These are phyloP conservation scores for Sceloporus undulatus DNA, from an alignment of 2,113 vertebrate species.

Conservation along the genomic window DNA sequence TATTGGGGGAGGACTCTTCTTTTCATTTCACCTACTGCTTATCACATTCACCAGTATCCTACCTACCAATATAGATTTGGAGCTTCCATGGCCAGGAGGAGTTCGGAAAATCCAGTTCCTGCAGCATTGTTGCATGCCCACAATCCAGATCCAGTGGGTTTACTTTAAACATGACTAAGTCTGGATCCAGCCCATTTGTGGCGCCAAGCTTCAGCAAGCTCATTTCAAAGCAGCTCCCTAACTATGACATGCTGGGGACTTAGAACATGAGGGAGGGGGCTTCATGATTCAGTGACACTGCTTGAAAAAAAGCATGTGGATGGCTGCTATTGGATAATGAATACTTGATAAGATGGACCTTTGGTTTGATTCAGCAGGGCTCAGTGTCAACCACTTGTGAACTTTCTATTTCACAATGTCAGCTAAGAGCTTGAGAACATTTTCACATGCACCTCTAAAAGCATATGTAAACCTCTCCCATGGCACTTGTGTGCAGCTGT, in stretches of 20 bases:
- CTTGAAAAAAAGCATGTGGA: not conserved
- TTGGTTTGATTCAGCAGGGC: slow-evolving; percentile 23
- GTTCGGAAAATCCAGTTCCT: not conserved
- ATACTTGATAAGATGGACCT: not conserved
- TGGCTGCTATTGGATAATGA: not conserved
- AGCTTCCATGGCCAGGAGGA: not conserved
- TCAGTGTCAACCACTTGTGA: not conserved
- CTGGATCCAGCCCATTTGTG: not conserved
- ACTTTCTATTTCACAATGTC: not conserved
- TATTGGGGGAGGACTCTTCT: not conserved
- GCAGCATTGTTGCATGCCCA: not conserved
- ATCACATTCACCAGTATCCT: not conserved
- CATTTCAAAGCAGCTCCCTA: not conserved
- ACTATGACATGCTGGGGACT: not conserved
- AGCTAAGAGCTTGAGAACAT: not conserved
- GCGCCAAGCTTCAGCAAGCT: not conserved
- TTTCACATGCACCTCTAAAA: not conserved
- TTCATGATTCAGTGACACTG: not conserved
- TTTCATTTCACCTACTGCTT: not conserved
- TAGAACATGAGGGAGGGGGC: not conserved
- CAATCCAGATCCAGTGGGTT: not conserved
- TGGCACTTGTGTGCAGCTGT: not conserved
- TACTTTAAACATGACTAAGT: not conserved
- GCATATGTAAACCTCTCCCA: not conserved
- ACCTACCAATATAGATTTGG: not conserved